Evolutionary conservation across 2,797 vertebrate species (phyloP).

Genomic region (Taenioides sp.): DNA sequence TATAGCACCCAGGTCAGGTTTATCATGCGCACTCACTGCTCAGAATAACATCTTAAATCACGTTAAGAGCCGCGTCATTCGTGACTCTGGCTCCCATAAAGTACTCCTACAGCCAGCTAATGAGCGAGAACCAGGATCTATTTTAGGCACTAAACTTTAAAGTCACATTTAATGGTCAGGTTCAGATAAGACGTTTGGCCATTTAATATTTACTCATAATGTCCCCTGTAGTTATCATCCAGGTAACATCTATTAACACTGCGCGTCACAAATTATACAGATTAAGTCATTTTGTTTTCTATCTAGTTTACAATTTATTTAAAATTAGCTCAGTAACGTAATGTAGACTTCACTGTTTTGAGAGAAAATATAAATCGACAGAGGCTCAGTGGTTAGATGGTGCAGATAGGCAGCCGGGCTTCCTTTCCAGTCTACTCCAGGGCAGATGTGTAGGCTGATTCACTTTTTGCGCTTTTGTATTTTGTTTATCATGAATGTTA

Average conservation of each 20-base stretch:
- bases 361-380: neutral
- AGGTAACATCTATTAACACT: conserved; percentile 18
- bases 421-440: neutral
- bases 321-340: neutral
- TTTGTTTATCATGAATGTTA: neutral
- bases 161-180: conserved; percentile 58
- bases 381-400: neutral
- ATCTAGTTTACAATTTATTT: neutral
- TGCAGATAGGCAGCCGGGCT: neutral
- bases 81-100: conserved; percentile 40
- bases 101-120: conserved; percentile 51
- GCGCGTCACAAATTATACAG: conserved; percentile 20
- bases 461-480: no score
- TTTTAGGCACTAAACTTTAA: conserved; percentile 43
- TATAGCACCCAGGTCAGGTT: conserved; percentile 54
- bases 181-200: conserved; percentile 37
- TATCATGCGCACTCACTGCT: conserved; percentile 59
- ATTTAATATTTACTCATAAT: conserved; percentile 28
- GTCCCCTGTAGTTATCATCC: conserved; percentile 52
- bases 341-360: neutral
- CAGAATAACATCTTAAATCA: conserved; percentile 76
- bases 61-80: conserved; percentile 56
- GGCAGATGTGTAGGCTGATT: neutral
- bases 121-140: conserved; percentile 25
- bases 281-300: neutral